Percentiles rank a stretch among this genome's conserved stretches.
These are phyloP conservation scores for Scytalopus superciliaris DNA, from an alignment of 2,113 vertebrate genomes.

Conservation along the genomic window DNA sequence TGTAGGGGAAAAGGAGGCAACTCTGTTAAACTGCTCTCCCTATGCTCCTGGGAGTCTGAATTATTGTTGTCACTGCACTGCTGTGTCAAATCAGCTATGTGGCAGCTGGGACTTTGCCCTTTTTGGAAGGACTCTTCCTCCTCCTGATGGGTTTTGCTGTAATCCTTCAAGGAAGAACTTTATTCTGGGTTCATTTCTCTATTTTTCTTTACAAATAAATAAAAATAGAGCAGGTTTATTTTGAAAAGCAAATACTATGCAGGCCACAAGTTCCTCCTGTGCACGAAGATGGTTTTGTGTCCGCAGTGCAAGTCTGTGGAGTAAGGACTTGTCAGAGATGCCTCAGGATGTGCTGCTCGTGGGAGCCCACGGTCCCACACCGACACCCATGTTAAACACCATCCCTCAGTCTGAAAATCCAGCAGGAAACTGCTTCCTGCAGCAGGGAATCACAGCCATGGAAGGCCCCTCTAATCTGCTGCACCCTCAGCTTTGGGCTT, in stretches of 20 bases:
- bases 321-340: conserved; percentile 6
- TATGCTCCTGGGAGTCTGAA: background rate
- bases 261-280: background rate
- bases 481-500: background rate
- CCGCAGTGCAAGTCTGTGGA: background rate
- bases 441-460: background rate
- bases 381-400: background rate
- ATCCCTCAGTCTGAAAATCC: background rate
- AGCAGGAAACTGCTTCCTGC: background rate
- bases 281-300: background rate
- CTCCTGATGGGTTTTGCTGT: background rate
- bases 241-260: conserved; percentile 8
- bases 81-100: background rate
- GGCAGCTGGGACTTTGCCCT: background rate
- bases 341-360: background rate
- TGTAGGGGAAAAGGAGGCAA: background rate
- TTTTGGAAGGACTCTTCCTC: background rate
- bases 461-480: background rate
- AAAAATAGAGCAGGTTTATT: background rate
- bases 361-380: background rate
- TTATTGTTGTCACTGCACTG: background rate
- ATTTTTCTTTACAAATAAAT: background rate
- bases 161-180: background rate
- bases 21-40: background rate
- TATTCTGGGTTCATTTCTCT: background rate